Percentiles rank a stretch among this genome's conserved stretches.
phyloP scores from a whole-genome alignment of 2,797 vertebrate species.

The Tragopan temminckii region DNA sequence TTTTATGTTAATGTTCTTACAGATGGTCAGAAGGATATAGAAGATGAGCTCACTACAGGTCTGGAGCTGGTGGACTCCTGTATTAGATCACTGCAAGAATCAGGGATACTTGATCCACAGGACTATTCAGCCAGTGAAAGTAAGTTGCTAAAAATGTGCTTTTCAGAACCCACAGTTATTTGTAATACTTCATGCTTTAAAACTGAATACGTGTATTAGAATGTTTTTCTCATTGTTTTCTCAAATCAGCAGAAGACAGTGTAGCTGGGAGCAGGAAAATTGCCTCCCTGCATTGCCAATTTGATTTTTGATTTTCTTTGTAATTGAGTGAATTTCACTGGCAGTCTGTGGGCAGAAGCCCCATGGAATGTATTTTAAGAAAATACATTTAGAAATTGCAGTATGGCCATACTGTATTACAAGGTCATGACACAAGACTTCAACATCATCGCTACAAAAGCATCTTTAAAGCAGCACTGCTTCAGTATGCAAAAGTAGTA shows the following conservation, averaged over 20 bases:
- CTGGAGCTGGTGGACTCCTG: slow-evolving; percentile 98
- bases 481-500: neutral
- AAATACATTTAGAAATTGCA: neutral
- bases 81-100: slow-evolving; percentile 97
- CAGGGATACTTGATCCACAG: slow-evolving; percentile 96
- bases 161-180: neutral
- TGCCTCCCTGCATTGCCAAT: neutral
- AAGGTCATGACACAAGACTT: neutral
- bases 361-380: neutral
- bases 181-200: neutral
- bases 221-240: neutral
- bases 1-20: slow-evolving; percentile 57
- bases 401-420: neutral
- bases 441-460: neutral
- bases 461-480: neutral
- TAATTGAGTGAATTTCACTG: neutral
- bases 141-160: slow-evolving; percentile 79
- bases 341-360: neutral
- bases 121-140: slow-evolving; percentile 92
- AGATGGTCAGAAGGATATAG: slow-evolving; percentile 97
- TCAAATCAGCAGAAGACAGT: neutral
- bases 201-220: neutral
- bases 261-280: neutral
- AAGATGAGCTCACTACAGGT: slow-evolving; percentile 97
- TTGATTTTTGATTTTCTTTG: neutral